Evolutionary conservation across 2,888 invertebrate species (phyloP), one percentile per base, ranked within the genome.

Genomic region (Apotomis turbidana): DNA sequence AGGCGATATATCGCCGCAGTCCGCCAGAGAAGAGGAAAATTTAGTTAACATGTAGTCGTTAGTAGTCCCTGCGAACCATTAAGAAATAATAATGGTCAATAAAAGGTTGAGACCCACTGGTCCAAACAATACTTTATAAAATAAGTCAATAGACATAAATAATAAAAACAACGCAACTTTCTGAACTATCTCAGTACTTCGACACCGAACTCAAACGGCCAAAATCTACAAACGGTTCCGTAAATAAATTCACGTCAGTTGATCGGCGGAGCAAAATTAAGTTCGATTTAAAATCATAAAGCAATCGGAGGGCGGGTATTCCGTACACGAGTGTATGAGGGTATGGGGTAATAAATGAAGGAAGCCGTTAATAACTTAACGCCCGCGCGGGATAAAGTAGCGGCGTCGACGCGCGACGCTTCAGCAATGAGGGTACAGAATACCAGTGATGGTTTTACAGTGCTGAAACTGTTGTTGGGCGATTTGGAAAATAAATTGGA

Each of bases 361-460:
- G 73, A 74, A 73, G 75, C 75, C 75, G 76, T 78, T 79, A 78
- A 79, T 79, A 79, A 78, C 74, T 77, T 76, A 76, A 73, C 76
- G 74, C 74, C 63, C 59, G 68, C 41, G 13, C 60, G 54, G 68
- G 69, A 63, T 70, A 71, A 74, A 74, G 70, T 74, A 75, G 72
- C 74, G 68, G 60, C 58, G 70, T 64, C 67, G 66, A 63, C 74
- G 73, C 64, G 73, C 73, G 73, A 67, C 74, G 75, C 55, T 68
- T 71, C 61, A 46, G 52, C 74, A 75, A 75, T 75, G 71, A 75
- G 70, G 59, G 59, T 15, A 60, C 49, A 60, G 66, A 69, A 46
- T 46, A 57, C 61, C 58, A 41, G 55, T 68, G 61, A 61, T 62
- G 61, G 57, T 49, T 62, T 57, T 62, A 57, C 62, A 62, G 54